Percentiles rank a stretch among this genome's conserved stretches.
phyloP scores from a whole-genome alignment of 1,140 invertebrate species.

The fruit fly (Drosophila melanogaster) region Release_6_plus_ISO1_MT NT_037436.4:9492501-9493000 shows the following conservation, averaged over 20 bases:
- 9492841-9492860: constrained; percentile 67
- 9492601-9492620: constrained; percentile 35
- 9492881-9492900: constrained; percentile 70
- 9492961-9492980: constrained; percentile 41
- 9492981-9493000: constrained; percentile 33
- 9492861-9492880: constrained; percentile 75
- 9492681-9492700: constrained; percentile 58
- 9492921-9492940: constrained; percentile 20
- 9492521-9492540: constrained; percentile 56
- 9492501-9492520: constrained; percentile 51
- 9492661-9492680: constrained; percentile 54
- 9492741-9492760: constrained; percentile 68
- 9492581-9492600: constrained; percentile 1
- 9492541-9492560: neutral
- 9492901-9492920: constrained; percentile 34
- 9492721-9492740: constrained; percentile 37
- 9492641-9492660: constrained; percentile 37
- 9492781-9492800: constrained; percentile 42
- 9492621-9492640: constrained; percentile 70
- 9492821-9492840: constrained; percentile 69
- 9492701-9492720: constrained; percentile 59
- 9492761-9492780: constrained; percentile 36
- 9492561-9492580: neutral
- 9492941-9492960: constrained; percentile 43
- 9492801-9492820: constrained; percentile 41